phyloP scores from a whole-genome alignment of 2,113 vertebrate species.

The Chelonoidis abingdonii region DNA sequence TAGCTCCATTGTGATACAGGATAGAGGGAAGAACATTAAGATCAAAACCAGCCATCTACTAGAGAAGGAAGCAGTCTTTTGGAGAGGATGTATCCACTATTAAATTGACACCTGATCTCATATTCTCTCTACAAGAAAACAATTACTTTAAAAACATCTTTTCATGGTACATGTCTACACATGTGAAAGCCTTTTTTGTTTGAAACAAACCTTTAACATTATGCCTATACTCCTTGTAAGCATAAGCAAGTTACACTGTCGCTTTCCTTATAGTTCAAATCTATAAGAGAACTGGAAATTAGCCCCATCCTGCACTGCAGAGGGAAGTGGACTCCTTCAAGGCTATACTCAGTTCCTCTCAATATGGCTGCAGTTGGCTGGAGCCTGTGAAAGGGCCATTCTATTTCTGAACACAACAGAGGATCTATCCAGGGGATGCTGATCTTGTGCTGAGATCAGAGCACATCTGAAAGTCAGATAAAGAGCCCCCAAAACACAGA shows the following conservation, averaged over 20 bases:
- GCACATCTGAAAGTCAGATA: background rate
- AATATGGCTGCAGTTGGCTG: background rate
- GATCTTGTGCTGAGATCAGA: accelerated
- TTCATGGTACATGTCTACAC: background rate
- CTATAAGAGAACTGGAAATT: background rate
- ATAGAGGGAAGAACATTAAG: background rate
- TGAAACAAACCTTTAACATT: background rate
- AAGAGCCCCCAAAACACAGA: background rate
- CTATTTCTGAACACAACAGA: accelerated
- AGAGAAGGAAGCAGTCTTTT: background rate
- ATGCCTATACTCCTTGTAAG: background rate
- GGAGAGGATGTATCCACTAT: background rate
- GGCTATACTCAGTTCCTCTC: background rate
- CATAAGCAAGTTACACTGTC: background rate
- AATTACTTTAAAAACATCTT: background rate
- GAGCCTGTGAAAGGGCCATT: background rate
- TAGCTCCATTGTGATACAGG: background rate
- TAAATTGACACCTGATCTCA: too few species aligned
- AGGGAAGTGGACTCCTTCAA: background rate
- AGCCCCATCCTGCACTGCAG: background rate
- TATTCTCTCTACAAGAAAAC: background rate
- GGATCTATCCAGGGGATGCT: accelerated
- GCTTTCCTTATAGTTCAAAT: background rate
- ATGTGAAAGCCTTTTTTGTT: background rate
- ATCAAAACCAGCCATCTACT: background rate